Percentiles rank a stretch among this genome's conserved stretches.
Evolutionary conservation across 2,797 vertebrate genomes (phyloP).

Genomic region (Aplochiton taeniatus): DNA sequence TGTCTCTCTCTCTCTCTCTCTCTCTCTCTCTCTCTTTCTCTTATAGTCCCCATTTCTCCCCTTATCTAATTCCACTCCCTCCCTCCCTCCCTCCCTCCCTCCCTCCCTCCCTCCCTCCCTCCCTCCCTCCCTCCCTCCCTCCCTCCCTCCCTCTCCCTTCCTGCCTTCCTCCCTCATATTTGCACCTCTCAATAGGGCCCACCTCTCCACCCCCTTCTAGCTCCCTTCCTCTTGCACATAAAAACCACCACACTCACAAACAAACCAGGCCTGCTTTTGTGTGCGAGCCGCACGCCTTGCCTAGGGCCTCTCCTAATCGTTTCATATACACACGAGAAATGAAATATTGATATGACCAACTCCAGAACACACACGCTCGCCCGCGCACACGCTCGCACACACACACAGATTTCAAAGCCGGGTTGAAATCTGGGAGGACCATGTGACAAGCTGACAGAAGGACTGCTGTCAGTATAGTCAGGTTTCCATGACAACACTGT

Average conservation of each 20-base stretch:
- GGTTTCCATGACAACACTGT: slow-evolving; percentile 70
- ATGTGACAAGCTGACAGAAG: slow-evolving; percentile 53
- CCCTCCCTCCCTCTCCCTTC: slow-evolving; percentile 11
- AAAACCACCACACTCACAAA: slow-evolving; percentile 25
- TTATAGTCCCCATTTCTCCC: background rate
- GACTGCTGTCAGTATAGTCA: slow-evolving; percentile 50
- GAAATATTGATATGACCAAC: slow-evolving; percentile 31
- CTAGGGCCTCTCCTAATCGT: slow-evolving; percentile 16
- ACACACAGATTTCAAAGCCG: slow-evolving; percentile 27
- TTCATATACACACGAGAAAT: slow-evolving; percentile 17
- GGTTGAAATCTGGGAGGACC: slow-evolving; percentile 28
- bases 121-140: slow-evolving; percentile 9
- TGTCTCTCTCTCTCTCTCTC: background rate
- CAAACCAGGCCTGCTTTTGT: slow-evolving; percentile 8
- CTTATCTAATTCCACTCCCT: background rate
- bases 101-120: slow-evolving; percentile 1
- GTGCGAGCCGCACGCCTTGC: background rate
- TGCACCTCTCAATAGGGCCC: slow-evolving; percentile 10
- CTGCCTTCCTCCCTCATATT: slow-evolving; percentile 2
- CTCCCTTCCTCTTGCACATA: slow-evolving; percentile 4
- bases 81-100: background rate
- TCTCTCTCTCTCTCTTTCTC: background rate
- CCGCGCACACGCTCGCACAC: slow-evolving; percentile 9
- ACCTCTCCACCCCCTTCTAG: background rate
- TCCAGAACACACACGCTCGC: slow-evolving; percentile 20